Base-by-base conservation (phyloP, 2,888 invertebrate species). In the Cabera pusaria region DNA sequence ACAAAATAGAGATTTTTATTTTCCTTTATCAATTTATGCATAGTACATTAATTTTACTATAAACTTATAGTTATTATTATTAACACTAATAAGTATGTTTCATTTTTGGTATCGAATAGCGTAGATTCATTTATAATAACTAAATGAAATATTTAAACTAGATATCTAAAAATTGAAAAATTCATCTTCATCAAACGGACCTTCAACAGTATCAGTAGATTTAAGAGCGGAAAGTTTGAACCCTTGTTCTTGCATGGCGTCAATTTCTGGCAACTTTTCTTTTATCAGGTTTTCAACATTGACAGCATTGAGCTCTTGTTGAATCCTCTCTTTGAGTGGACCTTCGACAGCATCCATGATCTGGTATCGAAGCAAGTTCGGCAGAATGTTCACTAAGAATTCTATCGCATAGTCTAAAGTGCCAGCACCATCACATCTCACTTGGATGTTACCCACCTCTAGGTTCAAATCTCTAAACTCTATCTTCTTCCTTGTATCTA, bases 281-380 rank as follows among this genome's bases (percentile, higher is more conserved):
- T 93, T 92, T 42, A 96, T 93, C 37, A 93, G 73, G 46, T 92
- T 90, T 66, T 96, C 96, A 1, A 95, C 91, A 59, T 96, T 92
- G 9, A 96, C 84, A 58, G 91, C 92, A 64, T 96, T 91, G 21
- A 96, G 77, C 57, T 94, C 93, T 54, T 93, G 92, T 64, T 95
- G 94, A 2, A 96, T 85, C 43, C 93, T 92, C 52, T 92, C 91
- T 65, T 92, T 94, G 1, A 96, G 76, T 0, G 96, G 96, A 18
- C 92, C 92, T 77, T 96, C 96, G 19, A 96, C 70, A 0, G 95
- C 95, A 63, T 96, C 95, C 92, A 96, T 94, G 42, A 97, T 95
- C 79, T 96, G 96, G 68, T 96, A 95, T 34, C 97, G 91, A 44
- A 97, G 81, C 24, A 96, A 81, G 88, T 97, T 97, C 0, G 97